A percentile compares a stretch with the other conserved stretches of the same genome.
phyloP scores from a whole-genome alignment of 1,140 invertebrate genomes.

The Drosophila watanabei region DNA sequence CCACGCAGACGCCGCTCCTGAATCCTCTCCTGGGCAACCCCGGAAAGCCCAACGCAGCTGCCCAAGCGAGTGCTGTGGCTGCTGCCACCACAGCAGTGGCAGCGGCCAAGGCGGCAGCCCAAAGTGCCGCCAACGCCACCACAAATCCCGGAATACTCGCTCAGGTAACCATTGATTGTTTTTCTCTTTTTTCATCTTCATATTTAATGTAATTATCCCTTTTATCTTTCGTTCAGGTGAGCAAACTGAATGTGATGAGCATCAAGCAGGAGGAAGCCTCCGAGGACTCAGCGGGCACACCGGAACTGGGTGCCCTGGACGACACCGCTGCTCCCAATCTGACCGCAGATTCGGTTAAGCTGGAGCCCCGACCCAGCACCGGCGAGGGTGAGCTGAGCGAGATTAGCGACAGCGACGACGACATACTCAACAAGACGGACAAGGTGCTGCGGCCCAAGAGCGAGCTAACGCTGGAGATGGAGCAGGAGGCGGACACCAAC shows the following conservation, averaged over 20 bases:
- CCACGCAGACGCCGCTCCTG: slow-evolving; percentile 37
- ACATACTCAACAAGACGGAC: slow-evolving; percentile 89
- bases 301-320: slow-evolving; percentile 39
- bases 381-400: slow-evolving; percentile 90
- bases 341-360: slow-evolving; percentile 35
- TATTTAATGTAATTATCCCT: background rate
- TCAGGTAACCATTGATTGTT: slow-evolving; percentile 25
- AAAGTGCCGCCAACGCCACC: slow-evolving; percentile 78
- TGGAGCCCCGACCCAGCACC: slow-evolving; percentile 48
- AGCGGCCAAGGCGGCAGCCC: slow-evolving; percentile 78
- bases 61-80: slow-evolving; percentile 74
- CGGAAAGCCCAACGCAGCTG: slow-evolving; percentile 63
- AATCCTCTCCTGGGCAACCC: slow-evolving; percentile 10
- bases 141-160: slow-evolving; percentile 82
- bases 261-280: slow-evolving; percentile 70
- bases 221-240: slow-evolving; percentile 18
- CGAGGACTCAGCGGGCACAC: slow-evolving; percentile 59
- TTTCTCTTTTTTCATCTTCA: background rate
- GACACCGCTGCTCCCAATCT: slow-evolving; percentile 11
- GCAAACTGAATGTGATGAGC: slow-evolving; percentile 43
- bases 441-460: slow-evolving; percentile 73
- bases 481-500: slow-evolving; percentile 50
- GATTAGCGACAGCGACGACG: slow-evolving; percentile 94
- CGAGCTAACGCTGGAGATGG: slow-evolving; percentile 72
- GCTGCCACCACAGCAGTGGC: slow-evolving; percentile 81